phyloP scores from a whole-genome alignment of 2,113 vertebrate species.

The Junco hyemalis region DNA sequence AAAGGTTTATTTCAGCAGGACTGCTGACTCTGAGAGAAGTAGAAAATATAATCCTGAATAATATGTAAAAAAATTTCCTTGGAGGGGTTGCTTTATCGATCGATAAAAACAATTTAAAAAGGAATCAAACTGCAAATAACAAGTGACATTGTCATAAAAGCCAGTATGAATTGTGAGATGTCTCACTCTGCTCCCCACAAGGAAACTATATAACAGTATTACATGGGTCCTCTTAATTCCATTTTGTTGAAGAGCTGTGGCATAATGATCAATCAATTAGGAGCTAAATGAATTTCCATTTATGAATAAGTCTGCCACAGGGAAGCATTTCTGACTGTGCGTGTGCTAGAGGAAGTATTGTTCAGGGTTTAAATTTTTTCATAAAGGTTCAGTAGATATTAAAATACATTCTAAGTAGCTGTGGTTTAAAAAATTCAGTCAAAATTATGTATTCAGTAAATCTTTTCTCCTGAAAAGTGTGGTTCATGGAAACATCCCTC shows the following conservation, averaged over 20 bases:
- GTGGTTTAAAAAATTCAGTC: background rate
- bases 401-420: background rate
- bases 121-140: background rate
- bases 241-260: background rate
- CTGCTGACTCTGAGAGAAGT: background rate
- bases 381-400: background rate
- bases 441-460: background rate
- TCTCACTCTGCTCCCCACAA: background rate
- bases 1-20: background rate
- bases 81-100: background rate
- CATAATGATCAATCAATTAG: background rate
- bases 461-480: background rate
- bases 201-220: background rate
- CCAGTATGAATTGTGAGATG: background rate
- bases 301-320: background rate
- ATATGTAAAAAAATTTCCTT: background rate
- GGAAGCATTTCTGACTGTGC: background rate
- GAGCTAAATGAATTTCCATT: slow-evolving; percentile 12
- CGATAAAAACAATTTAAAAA: background rate
- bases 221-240: background rate
- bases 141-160: background rate
- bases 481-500: background rate
- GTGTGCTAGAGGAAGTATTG: background rate
- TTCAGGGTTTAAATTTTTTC: background rate
- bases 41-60: background rate